Conservation (phyloP, 2,888 invertebrate species). For the Mystacides longicornis region DNA sequence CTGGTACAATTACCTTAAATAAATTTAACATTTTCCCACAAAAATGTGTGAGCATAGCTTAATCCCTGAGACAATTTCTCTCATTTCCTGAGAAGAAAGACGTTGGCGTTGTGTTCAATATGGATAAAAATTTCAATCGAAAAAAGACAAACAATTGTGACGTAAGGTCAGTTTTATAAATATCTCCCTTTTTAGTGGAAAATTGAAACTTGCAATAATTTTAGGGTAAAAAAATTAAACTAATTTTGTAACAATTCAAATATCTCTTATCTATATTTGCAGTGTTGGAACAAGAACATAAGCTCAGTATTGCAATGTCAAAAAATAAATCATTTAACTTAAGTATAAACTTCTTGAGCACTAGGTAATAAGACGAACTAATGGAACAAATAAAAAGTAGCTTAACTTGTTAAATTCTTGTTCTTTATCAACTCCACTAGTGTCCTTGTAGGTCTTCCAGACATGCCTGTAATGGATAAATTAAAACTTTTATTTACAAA, state of each 20-base stretch:
- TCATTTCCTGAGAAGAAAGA: too few species aligned
- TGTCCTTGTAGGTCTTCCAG: conserved; percentile 58
- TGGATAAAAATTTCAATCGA: too few species aligned
- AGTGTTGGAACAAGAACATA: background rate
- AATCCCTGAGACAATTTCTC: too few species aligned
- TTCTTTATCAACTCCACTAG: conserved; percentile 47
- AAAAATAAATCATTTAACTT: background rate
- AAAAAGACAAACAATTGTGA: too few species aligned
- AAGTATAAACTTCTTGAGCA: background rate
- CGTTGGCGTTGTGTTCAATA: too few species aligned
- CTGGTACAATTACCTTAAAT: too few species aligned
- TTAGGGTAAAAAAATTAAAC: conserved; percentile 7
- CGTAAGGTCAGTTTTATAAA: too few species aligned
- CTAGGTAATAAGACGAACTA: background rate
- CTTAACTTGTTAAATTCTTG: conserved; percentile 14
- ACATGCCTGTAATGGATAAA: conserved; percentile 48
- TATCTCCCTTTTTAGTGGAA: too few species aligned
- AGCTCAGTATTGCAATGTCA: background rate
- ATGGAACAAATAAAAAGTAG: background rate
- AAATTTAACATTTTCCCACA: too few species aligned
- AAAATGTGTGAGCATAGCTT: too few species aligned
- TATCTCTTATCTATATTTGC: background rate
- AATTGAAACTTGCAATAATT: too few species aligned
- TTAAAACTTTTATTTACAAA: too few species aligned
- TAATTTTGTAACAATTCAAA: background rate